phyloP scores from a whole-genome alignment of 2,113 vertebrate species.

The Empidonax alnorum region DNA sequence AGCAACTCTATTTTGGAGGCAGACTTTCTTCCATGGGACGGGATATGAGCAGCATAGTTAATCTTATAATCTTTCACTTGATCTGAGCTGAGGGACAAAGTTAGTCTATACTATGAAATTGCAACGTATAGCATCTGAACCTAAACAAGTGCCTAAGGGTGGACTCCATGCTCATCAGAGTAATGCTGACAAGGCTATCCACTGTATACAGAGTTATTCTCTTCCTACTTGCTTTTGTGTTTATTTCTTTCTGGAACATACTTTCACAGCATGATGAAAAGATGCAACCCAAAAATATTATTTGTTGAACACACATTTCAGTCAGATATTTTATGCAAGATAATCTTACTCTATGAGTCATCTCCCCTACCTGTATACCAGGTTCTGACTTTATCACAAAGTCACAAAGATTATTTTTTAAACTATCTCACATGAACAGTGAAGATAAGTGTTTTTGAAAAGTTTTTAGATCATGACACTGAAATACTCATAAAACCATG shows the following conservation, averaged over 20 bases:
- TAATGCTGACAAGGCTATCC: background rate
- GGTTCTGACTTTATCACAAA: background rate
- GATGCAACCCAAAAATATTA: background rate
- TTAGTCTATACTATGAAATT: background rate
- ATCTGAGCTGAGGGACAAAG: background rate
- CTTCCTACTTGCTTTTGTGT: background rate
- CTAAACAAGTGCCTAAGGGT: background rate
- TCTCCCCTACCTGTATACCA: background rate
- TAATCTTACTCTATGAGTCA: background rate
- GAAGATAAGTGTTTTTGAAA: background rate
- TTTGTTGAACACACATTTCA: background rate
- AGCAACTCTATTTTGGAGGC: background rate
- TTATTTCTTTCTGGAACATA: background rate
- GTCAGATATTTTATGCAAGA: background rate
- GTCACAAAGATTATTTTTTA: background rate
- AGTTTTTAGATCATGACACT: background rate
- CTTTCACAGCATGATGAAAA: background rate
- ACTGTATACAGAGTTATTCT: background rate
- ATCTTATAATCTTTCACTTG: background rate
- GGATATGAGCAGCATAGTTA: background rate
- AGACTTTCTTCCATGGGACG: background rate
- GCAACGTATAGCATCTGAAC: fast-evolving
- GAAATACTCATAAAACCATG: background rate
- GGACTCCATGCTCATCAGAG: background rate
- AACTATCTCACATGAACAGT: background rate